Evolutionary conservation across 2,113 vertebrate species (phyloP), one percentile per base, ranked within the genome.

Genomic region (Cyphomyrus discorhynchus): DNA sequence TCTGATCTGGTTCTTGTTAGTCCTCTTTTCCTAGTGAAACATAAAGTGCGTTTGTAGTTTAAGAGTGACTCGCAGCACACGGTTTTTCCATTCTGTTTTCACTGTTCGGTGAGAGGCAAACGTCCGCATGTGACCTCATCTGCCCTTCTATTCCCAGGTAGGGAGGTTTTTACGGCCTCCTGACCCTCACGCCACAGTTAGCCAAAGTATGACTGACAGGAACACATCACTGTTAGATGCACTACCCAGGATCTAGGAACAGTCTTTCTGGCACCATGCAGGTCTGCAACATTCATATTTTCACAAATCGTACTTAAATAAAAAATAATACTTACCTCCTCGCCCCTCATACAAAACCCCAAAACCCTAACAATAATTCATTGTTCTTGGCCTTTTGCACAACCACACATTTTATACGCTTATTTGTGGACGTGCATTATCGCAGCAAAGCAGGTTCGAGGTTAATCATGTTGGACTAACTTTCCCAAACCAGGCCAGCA

Each of bases 21-120:
- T 27, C 46, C 90, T 89, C 90, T 92, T 88, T 89, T 83, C 77
- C 47, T 91, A 89, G 89, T 91, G 93, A 93, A 95, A 94, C 93
- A 95, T 96, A 96, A 96, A 96, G 95, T 96, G 96, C 96, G 93
- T 93, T 70, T 92, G 94, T 94, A 42, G 15, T 80, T 7, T 42
- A 77, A 31, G 74, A 90, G 19, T n/a, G 94, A 95, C 93, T 94
- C 89, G 87, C 94, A 94, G 92, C 86, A 90, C 93, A 52, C 90
- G 92, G 80, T 31, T 31, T 35, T 27, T 70, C 62, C 62, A 84
- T 83, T 85, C 84, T 58, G 49, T 85, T 42, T 27, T 83, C 13
- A 39, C 35, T 35, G 46, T 50, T 70, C 62, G n/a, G 62, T 70
- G 62, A 70, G 62, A 70, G 27, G 27, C 62, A 70, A 70, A 70